Percentiles rank a stretch among this genome's conserved stretches.
Evolutionary conservation across 1,140 invertebrate species (phyloP).

Genomic region (Portunus trituberculatus): DNA sequence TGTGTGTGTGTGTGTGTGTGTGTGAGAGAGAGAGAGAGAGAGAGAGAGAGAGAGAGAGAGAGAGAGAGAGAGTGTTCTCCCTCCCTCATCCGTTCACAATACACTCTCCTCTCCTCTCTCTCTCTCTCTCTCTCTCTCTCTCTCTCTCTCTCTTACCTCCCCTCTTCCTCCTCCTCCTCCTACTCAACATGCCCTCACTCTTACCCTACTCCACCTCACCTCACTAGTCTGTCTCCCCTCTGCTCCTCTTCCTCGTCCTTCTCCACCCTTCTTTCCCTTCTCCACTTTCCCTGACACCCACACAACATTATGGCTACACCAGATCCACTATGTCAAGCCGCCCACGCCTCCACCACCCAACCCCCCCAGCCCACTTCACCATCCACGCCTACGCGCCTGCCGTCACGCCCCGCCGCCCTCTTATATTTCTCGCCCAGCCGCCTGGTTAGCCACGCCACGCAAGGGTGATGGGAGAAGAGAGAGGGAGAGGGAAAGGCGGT

Average conservation of each 20-base stretch:
- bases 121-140: background rate
- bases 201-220: background rate
- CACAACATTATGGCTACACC: background rate
- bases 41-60: too few relatives aligned
- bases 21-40: background rate
- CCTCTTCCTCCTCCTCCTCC: background rate
- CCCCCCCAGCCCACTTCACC: background rate
- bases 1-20: constrained; percentile 41
- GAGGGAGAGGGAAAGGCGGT: background rate
- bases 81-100: background rate
- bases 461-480: background rate
- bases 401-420: background rate
- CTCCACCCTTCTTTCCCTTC: background rate
- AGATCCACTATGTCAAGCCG: background rate
- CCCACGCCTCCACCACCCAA: background rate
- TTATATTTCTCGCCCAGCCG: background rate
- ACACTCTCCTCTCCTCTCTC: background rate
- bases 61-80: background rate
- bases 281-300: background rate
- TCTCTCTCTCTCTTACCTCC: background rate
- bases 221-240: background rate
- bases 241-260: background rate
- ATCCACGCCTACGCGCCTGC: background rate
- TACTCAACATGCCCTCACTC: background rate
- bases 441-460: background rate